Base-by-base conservation (phyloP, 2,113 vertebrate species). In the Forbesichthys agassizii region DNA sequence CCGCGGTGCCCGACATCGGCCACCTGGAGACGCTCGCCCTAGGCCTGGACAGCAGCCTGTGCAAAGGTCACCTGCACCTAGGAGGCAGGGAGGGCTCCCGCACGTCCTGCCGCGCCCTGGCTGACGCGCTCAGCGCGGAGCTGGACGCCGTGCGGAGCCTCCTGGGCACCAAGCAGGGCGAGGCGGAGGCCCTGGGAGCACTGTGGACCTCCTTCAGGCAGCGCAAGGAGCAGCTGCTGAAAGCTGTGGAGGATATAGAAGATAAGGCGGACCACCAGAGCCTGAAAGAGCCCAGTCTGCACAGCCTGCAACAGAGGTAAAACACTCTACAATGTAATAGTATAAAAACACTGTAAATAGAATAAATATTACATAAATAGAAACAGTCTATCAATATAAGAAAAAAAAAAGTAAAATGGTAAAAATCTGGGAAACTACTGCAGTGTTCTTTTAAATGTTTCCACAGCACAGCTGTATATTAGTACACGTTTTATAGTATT, bases 231-330 rank as follows among this genome's bases (percentile, higher is more conserved):
- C 94, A 94, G 59, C 78, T 99, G 9, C 93, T 98, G 66, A 95
- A 93, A 77, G 91, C 84, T 14, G 93, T 99, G 63, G 98, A 99
- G 82, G 95, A 98, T 81, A 93, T 93, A 1, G 97, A 99, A 77
- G 96, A 98, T 74, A 95, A 95, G 75, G 89, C 94, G 0, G 96
- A 99, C 74, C 89, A 80, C 16, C 95, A 95, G 75, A 84, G 85
- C 5, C 73, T 98, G 46, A 95, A 92, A 71, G 95, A 98, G 10
- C 91, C 92, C 58, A 95, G 92, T 0, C 85, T 94, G 18, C 94
- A 93, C 53, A 92, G 93, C 1, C 79, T 99, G 5, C 97, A 98
- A 62, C 97, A 97, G 83, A 95, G 98, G 98, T 98, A 80, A 74
- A 16, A 3, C 12, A 18, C 48, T 11, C 7, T 20, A 42, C 27